Evolutionary conservation across 2,113 vertebrate genomes (phyloP), one percentile per base, ranked within the genome.

Genomic region (Pimephales promelas): DNA sequence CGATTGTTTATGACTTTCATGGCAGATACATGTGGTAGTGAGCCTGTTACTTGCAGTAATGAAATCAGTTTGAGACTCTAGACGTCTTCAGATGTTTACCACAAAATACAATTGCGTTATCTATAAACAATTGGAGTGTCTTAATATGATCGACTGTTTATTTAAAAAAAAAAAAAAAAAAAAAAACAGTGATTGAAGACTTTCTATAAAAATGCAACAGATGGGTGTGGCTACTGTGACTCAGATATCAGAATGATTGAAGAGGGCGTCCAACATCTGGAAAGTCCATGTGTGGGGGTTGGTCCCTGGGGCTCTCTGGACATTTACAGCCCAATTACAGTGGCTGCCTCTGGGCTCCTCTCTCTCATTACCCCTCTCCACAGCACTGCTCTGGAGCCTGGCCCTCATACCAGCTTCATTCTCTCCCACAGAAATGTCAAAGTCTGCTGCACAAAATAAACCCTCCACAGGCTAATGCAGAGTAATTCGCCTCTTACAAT

Each of bases 221-320:
- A 54, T 54, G 79, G 62, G 79, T 81, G 79, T 70, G 79, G 61
- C 79, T 47, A 81, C 14, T 31, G 28, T 85, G 83, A 83, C 68
- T 40, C 24, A 1, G 3, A 47, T 22, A 66, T 0, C 57, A 64
- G 45, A 61, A 61, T 64, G 77, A 80, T 83, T 76, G 64, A 47
- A 52, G 88, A 75, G 68, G 86, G 82, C 76, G 87, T 75, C 81
- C 84, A 74, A 47, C 86, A 86, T 86, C 92, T 91, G 88, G 86
- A 87, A 89, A 84, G 0, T 16, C 86, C 79, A 43, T 88, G 78
- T 86, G 24, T 16, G 14, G 49, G 64, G 40, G 81, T 56, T 86
- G 77, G 18, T 3, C 0, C 5, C 26, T 81, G 89, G 80, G 76
- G 73, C 72, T 75, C 81, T 73, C 2, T 78, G 52, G 43, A 0